These are phyloP conservation scores for Anolis sagrei DNA, from an alignment of 2,113 vertebrate genomes.

Conservation along the genomic window DNA sequence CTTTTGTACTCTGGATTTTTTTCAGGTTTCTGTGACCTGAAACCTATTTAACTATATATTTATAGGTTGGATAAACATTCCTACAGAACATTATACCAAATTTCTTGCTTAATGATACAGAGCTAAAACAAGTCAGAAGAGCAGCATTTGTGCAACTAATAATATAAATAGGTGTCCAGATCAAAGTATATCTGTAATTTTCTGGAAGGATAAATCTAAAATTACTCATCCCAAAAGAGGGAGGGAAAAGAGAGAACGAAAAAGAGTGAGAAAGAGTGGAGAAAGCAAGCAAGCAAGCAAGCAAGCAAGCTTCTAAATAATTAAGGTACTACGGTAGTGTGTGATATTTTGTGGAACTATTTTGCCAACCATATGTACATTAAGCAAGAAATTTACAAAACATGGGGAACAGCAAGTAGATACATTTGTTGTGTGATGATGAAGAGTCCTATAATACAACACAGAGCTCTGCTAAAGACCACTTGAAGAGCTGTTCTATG, in stretches of 20 bases:
- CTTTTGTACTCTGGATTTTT: constrained; percentile 37
- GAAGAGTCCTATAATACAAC: no score
- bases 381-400: not conserved
- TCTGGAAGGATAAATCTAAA: constrained; percentile 33
- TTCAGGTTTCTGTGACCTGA: constrained; percentile 19
- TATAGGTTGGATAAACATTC: constrained; percentile 47
- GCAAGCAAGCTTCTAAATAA: constrained; percentile 17
- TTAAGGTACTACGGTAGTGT: not conserved
- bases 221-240: constrained; percentile 13
- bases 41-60: constrained; percentile 56
- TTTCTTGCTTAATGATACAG: constrained; percentile 45
- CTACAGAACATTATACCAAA: constrained; percentile 63
- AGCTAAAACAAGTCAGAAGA: constrained; percentile 52
- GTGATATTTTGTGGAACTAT: not conserved
- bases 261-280: no score
- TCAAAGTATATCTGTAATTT: constrained; percentile 32
- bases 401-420: not conserved
- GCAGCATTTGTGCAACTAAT: constrained; percentile 13
- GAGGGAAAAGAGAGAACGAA: not conserved
- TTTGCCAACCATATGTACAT: not conserved
- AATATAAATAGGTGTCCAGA: constrained; percentile 17
- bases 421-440: not conserved
- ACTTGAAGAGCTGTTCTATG: not conserved
- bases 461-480: not conserved
- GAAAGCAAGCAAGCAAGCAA: not conserved